These are phyloP conservation scores for Oreochromis niloticus DNA, from an alignment of 2,113 vertebrate genomes.

Conservation along the genomic window DNA sequence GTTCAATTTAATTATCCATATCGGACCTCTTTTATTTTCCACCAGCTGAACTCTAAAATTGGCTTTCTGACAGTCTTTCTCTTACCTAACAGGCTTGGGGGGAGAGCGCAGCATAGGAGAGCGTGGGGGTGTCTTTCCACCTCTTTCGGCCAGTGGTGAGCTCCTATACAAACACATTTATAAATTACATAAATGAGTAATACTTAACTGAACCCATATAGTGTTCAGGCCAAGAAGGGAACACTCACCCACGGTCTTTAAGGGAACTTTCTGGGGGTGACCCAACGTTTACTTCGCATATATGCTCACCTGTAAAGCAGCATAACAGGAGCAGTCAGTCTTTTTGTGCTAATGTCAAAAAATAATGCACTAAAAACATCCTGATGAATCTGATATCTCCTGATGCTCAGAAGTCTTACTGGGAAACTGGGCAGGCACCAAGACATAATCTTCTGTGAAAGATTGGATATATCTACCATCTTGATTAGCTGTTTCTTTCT, in stretches of 20 bases:
- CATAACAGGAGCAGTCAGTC: background rate
- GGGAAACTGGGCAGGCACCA: conserved; percentile 86
- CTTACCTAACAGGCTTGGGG: conserved; percentile 80
- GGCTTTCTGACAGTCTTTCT: background rate
- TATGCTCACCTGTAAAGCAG: conserved; percentile 75
- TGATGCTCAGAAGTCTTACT: conserved; percentile 65
- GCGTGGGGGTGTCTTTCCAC: conserved; percentile 74
- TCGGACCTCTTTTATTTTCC: background rate
- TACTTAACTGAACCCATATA: background rate
- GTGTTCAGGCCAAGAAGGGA: background rate
- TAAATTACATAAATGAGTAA: background rate
- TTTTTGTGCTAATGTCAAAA: background rate
- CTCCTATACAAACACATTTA: conserved; percentile 55
- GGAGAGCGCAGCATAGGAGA: conserved; percentile 74
- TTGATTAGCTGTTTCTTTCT: conserved; percentile 75
- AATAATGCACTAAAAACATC: background rate
- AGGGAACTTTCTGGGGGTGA: conserved; percentile 80
- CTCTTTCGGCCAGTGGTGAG: conserved; percentile 74
- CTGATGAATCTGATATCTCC: background rate
- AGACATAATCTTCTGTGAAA: conserved; percentile 87
- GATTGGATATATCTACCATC: conserved; percentile 79
- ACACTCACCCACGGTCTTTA: conserved; percentile 85
- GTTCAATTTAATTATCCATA: background rate
- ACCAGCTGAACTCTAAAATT: background rate
- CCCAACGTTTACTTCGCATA: conserved; percentile 70